Evolutionary conservation across 2,113 vertebrate genomes (phyloP), one percentile per base, ranked within the genome.

Genomic region (Phainopepla nitens): DNA sequence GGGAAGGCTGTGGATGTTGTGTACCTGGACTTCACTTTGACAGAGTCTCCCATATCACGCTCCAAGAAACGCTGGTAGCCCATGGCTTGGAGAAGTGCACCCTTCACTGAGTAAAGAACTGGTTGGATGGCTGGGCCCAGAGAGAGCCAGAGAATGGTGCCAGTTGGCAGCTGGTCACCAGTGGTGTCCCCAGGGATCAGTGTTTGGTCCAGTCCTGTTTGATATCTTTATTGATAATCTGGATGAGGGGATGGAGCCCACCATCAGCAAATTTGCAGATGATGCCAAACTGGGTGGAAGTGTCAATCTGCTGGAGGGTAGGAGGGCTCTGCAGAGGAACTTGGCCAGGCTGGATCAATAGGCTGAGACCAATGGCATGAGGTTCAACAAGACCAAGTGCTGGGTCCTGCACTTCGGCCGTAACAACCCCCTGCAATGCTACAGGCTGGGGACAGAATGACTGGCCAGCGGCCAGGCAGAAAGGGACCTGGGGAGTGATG

Each of bases 391-490:
- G 24, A 35, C 24, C 31, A 60, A 9, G 16, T 20, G 20, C 45
- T 1, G 1, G 24, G 36, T 51, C 45, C 66, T 82, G 54, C 24
- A 23, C 29, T 50, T 60, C 60, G 54, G 24, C 24, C 24, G 24
- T 6, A 29, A 29, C 15, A 60, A 41, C 18, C 12, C 29, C 15
- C 20, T 50, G 44, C 44, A 42, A 20, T 41, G 14, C 18, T 50
- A 15, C 29, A 42, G 19, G 35, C 24, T 70, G 45, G 36, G 45
- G 9, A n/a, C 0, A 0, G 23, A 41, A 19, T 14, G 36, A 4
- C 20, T 50, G 36, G 19, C 16, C 29, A 50, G 44, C 0, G 0
- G 24, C 10, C 20, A 42, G 19, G 29, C 24, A 60, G 54, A 70
- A 42, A 60, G 15, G 19, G 7, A 3, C 29, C 23, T 49, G 53